Evolutionary conservation across 2,888 invertebrate species (phyloP).

Genomic region (Hanleya hanleyi): DNA sequence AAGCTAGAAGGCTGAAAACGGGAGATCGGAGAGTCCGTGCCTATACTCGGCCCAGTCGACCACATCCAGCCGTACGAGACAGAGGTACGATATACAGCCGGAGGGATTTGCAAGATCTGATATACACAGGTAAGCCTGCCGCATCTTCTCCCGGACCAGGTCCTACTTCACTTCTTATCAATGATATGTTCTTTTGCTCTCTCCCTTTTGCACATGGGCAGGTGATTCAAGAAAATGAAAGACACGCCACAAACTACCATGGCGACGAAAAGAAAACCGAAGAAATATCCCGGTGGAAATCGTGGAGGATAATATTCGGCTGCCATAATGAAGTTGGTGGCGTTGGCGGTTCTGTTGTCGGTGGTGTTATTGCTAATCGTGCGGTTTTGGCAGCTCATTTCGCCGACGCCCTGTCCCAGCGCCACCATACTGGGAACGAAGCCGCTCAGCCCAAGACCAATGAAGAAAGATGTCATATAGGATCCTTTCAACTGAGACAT

Average conservation of each 20-base stretch:
- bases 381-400: slow-evolving; percentile 49
- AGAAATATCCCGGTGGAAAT: slow-evolving; percentile 81
- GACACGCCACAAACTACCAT: slow-evolving; percentile 80
- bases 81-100: too few relatives aligned
- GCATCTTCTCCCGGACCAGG: too few relatives aligned
- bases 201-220: slow-evolving; percentile 49
- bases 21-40: too few relatives aligned
- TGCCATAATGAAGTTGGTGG: slow-evolving; percentile 32
- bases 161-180: too few relatives aligned
- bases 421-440: slow-evolving; percentile 87
- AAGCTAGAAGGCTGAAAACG: too few relatives aligned
- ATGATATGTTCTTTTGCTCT: slow-evolving; percentile 32
- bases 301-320: slow-evolving; percentile 74
- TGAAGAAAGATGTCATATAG: slow-evolving; percentile 86
- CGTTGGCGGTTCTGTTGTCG: slow-evolving; percentile 72
- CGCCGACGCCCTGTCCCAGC: slow-evolving; percentile 84
- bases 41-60: too few relatives aligned
- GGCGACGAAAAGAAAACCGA: slow-evolving; percentile 79
- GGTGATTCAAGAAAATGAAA: slow-evolving; percentile 79
- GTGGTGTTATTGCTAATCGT: slow-evolving; percentile 33
- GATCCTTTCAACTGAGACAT: slow-evolving; percentile 81
- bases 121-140: too few relatives aligned
- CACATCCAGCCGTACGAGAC: too few relatives aligned
- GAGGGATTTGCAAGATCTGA: too few relatives aligned
- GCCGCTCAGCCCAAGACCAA: slow-evolving; percentile 76